Base-by-base conservation (phyloP, 2,888 invertebrate genomes). In the Shargacucullia verbasci region DNA sequence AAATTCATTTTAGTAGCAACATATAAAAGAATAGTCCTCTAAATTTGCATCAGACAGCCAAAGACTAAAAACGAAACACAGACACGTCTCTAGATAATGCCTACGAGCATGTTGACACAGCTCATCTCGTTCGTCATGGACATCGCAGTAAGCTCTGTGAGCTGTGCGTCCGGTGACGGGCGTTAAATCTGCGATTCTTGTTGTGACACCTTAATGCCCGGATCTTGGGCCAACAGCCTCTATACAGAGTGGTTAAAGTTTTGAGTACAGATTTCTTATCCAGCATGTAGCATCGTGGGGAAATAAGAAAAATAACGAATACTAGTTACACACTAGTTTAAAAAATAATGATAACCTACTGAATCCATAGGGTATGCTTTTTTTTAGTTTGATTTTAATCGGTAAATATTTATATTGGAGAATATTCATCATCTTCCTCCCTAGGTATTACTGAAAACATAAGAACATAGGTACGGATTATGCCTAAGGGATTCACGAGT, bases 151-250 rank as follows among this genome's bases (percentile, higher is more conserved):
- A 79, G 76, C 79, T 57, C 61, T 66, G 61, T 75, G 67, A 79
- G 76, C 79, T 57, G 13, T 14, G n/a, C 50, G 46, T 70, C 62
- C 63, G 46, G 53, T 35, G 66, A 70, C 76, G 71, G 70, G 78
- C 76, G 76, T 63, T 76, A 81, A 79, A 78, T 80, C 79, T 72
- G 83, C 82, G 38, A 75, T 77, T 79, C 75, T 59, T 84, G 82
- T 86, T 88, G 70, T 87, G 87, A 88, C 85, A 86, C 70, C 75
- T 75, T 86, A 81, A 86, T 76, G 59, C 80, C 2, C 58, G 55
- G 79, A 72, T 72, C 14, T 70, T 48, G 47, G 43, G 35, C 31
- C 73, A 76, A 60, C 56, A n/a, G 34, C 8, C 12, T 20, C 20
- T 4, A 13, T 12, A 43, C 31, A 56, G 39, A 50, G 1, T 11